phyloP scores from a whole-genome alignment of 2,113 vertebrate genomes.

The Merops nubicus region DNA sequence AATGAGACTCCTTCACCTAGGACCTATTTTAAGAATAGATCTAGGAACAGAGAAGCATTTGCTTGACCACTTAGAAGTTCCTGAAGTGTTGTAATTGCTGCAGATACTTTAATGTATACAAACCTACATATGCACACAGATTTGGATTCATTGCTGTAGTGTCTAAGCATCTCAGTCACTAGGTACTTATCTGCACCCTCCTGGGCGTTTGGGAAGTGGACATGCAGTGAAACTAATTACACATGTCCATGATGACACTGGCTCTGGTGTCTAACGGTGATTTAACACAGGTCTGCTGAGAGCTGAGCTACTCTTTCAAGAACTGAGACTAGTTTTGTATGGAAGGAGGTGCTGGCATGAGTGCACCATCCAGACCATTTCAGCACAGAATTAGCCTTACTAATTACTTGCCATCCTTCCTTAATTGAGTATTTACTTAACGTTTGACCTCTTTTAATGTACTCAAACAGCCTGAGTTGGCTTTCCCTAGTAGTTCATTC shows the following conservation, averaged over 20 bases:
- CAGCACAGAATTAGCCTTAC: conserved; percentile 8
- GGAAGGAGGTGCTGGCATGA: not conserved
- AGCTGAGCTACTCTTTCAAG: not conserved
- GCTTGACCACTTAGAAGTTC: not conserved
- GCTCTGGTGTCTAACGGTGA: too few species aligned
- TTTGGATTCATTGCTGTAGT: not conserved
- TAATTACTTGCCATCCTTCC: not conserved
- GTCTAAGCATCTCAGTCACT: not conserved
- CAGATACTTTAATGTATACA: not conserved
- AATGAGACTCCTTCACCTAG: not conserved
- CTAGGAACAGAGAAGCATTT: not conserved
- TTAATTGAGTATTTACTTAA: conserved; percentile 34
- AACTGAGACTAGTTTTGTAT: not conserved
- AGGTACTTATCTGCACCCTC: not conserved
- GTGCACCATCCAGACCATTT: not conserved
- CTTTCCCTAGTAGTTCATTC: not conserved
- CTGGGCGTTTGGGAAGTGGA: not conserved
- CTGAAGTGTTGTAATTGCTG: not conserved
- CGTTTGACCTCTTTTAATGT: conserved; percentile 1
- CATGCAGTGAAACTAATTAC: not conserved
- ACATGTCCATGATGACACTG: not conserved
- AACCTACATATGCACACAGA: not conserved
- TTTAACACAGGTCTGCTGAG: not conserved
- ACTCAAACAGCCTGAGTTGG: not conserved
- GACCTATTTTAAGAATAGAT: not conserved